Evolutionary conservation across 2,113 vertebrate genomes (phyloP).

Genomic region (Dipodomys merriami): DNA sequence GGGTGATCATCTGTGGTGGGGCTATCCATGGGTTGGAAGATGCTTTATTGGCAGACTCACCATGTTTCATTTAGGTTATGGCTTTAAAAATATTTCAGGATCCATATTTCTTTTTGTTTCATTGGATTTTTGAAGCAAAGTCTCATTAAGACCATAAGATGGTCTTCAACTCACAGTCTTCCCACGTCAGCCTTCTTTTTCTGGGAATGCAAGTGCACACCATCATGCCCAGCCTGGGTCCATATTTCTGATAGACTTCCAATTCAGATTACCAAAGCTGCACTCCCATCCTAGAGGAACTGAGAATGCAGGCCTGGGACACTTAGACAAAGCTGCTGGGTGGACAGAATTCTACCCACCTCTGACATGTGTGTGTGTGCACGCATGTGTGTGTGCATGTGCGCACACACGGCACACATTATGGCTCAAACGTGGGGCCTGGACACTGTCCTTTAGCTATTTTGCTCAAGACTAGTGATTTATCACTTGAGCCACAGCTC

Average conservation of each 20-base stretch:
- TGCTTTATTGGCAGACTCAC: conserved; percentile 16
- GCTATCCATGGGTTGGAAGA: background rate
- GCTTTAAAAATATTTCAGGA: background rate
- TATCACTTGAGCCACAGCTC: no score
- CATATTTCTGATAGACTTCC: background rate
- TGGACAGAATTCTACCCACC: background rate
- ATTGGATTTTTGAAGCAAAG: no score
- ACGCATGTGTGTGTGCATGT: no score
- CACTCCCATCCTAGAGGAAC: conserved; percentile 35
- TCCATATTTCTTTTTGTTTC: background rate
- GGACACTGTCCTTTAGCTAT: no score
- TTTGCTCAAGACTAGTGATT: no score
- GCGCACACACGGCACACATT: no score
- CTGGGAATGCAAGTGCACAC: no score
- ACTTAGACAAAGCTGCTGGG: background rate
- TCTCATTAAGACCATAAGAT: no score
- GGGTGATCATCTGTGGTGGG: background rate
- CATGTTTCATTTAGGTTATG: background rate
- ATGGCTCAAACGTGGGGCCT: no score
- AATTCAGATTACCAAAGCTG: background rate
- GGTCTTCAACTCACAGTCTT: no score
- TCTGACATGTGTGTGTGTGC: no score
- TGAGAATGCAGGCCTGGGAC: background rate
- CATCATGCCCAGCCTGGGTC: background rate
- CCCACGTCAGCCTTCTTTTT: no score